Conservation (phyloP, 1,140 invertebrate species). For the Pristionchus pacificus region DNA sequence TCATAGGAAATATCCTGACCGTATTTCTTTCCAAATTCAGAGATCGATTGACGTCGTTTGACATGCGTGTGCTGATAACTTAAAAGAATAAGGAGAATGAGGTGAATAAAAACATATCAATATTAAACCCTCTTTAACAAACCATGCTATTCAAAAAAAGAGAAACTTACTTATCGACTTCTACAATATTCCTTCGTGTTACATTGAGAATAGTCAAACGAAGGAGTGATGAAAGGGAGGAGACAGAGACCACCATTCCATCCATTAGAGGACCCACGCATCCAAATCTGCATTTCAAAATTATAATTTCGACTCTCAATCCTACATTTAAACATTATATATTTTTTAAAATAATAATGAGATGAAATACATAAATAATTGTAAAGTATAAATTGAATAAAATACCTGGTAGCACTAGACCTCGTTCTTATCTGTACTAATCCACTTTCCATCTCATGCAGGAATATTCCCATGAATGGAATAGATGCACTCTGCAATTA, state of each 20-base stretch:
- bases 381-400: too few relatives aligned
- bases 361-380: too few relatives aligned
- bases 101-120: not conserved
- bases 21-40: constrained; percentile 32
- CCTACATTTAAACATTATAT: too few relatives aligned
- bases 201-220: constrained; percentile 36
- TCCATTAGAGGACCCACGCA: constrained; percentile 28
- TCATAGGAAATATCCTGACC: constrained; percentile 18
- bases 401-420: not conserved
- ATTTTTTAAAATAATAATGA: too few relatives aligned
- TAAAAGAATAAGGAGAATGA: not conserved
- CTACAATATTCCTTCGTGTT: constrained; percentile 29
- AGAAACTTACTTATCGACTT: constrained; percentile 33
- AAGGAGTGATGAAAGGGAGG: constrained; percentile 30
- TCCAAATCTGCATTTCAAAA: constrained; percentile 22
- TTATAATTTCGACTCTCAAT: too few relatives aligned
- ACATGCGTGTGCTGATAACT: constrained; percentile 23
- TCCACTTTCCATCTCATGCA: not conserved
- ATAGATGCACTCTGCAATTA: not conserved
- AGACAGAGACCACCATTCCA: constrained; percentile 32
- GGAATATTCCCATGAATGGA: not conserved
- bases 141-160: not conserved
- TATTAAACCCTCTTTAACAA: not conserved
- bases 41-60: constrained; percentile 20
- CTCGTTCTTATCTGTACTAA: not conserved